phyloP scores from a whole-genome alignment of 2,797 vertebrate genomes.

The Onychomys arenicola region DNA sequence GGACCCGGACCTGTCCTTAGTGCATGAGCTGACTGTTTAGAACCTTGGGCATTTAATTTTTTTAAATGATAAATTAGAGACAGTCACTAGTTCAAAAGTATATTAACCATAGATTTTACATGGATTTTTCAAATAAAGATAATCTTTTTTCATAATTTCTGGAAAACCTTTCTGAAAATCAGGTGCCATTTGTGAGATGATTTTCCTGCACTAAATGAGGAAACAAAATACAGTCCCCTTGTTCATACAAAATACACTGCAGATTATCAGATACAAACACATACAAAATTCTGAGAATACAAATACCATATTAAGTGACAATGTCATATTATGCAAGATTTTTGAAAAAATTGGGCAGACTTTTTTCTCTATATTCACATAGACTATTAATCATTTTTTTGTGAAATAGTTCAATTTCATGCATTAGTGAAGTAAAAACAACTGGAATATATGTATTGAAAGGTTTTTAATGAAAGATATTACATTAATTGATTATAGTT shows the following conservation, averaged over 20 bases:
- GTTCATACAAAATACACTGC: not conserved
- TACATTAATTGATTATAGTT: not conserved
- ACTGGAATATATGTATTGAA: not conserved
- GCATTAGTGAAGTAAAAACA: not conserved
- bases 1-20: no score
- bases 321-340: not conserved
- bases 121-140: not conserved
- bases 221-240: not conserved
- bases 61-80: not conserved
- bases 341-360: not conserved
- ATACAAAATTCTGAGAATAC: not conserved
- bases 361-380: not conserved
- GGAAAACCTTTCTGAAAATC: not conserved
- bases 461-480: not conserved
- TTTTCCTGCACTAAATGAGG: not conserved
- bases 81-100: not conserved
- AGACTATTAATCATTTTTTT: not conserved
- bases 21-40: no score
- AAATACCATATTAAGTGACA: not conserved
- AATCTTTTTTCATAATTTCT: not conserved
- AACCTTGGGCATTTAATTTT: not conserved
- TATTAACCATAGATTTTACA: not conserved
- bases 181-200: not conserved
- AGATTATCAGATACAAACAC: not conserved
- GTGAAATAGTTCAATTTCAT: not conserved